Evolutionary conservation across 2,113 vertebrate genomes (phyloP).

Genomic region (Abramis brama): DNA sequence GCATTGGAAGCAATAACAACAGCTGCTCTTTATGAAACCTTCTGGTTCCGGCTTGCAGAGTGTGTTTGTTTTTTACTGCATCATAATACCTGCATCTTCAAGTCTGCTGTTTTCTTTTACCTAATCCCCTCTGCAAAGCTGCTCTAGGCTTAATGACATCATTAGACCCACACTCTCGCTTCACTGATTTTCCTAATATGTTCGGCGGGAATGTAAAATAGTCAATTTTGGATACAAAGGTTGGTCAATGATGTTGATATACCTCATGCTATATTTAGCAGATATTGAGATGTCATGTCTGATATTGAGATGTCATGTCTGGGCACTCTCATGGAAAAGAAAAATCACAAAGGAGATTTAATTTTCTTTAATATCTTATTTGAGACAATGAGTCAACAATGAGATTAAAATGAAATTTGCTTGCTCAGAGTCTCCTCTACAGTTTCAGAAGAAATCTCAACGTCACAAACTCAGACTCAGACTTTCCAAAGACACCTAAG

Average conservation of each 20-base stretch:
- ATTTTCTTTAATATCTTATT: neutral
- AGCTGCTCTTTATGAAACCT: neutral
- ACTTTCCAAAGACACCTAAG: neutral
- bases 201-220: neutral
- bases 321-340: neutral
- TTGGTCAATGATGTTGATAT: neutral
- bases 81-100: neutral
- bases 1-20: constrained; percentile 10
- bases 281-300: neutral
- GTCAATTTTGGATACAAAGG: neutral
- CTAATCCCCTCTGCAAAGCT: neutral
- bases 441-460: neutral
- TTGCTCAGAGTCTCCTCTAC: neutral
- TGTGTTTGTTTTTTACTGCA: neutral
- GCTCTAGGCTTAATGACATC: constrained; percentile 29
- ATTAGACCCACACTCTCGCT: constrained; percentile 15
- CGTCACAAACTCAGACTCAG: neutral
- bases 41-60: neutral
- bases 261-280: neutral
- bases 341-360: neutral
- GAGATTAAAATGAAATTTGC: neutral
- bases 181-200: constrained; percentile 21
- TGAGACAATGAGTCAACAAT: neutral
- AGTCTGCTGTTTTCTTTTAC: constrained; percentile 5
- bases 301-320: neutral